These are phyloP conservation scores for Dryocosmus kuriphilus DNA, from an alignment of 2,888 invertebrate genomes.

Conservation along the genomic window DNA sequence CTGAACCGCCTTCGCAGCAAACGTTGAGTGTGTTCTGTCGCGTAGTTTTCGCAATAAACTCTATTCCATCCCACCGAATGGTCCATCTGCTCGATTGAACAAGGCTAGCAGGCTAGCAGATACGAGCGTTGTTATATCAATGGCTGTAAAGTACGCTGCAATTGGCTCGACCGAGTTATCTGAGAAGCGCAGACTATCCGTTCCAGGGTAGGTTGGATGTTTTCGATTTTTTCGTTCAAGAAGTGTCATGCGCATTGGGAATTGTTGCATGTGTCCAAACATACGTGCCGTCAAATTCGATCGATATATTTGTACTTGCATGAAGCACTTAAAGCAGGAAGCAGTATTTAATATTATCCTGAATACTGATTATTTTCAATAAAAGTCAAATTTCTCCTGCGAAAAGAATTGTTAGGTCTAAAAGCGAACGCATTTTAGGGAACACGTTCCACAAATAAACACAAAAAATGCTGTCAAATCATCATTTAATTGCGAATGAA, in stretches of 20 bases:
- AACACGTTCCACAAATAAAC: no score
- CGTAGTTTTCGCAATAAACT: slow-evolving; percentile 43
- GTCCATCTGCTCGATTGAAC: slow-evolving; percentile 55
- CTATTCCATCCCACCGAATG: slow-evolving; percentile 36
- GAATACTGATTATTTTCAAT: not conserved
- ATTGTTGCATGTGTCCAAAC: slow-evolving; percentile 3
- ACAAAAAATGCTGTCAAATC: no score
- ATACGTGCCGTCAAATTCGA: not conserved
- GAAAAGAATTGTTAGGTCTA: not conserved
- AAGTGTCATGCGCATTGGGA: slow-evolving; percentile 28
- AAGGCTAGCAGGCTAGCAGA: slow-evolving; percentile 46
- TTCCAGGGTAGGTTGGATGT: slow-evolving; percentile 1
- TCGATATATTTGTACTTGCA: slow-evolving; percentile 5
- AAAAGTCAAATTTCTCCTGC: not conserved
- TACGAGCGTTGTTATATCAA: slow-evolving; percentile 51
- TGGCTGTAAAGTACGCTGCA: slow-evolving; percentile 47
- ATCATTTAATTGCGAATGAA: no score
- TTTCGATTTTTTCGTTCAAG: slow-evolving; percentile 28
- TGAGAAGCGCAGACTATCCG: slow-evolving; percentile 14
- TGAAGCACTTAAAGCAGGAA: not conserved
- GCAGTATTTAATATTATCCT: not conserved
- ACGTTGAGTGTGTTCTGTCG: slow-evolving; percentile 26
- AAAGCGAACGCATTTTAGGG: no score
- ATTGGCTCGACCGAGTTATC: slow-evolving; percentile 49
- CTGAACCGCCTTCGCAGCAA: not conserved